Base-by-base conservation (phyloP, 2,888 invertebrate species). In the Drosophila cracens region DNA sequence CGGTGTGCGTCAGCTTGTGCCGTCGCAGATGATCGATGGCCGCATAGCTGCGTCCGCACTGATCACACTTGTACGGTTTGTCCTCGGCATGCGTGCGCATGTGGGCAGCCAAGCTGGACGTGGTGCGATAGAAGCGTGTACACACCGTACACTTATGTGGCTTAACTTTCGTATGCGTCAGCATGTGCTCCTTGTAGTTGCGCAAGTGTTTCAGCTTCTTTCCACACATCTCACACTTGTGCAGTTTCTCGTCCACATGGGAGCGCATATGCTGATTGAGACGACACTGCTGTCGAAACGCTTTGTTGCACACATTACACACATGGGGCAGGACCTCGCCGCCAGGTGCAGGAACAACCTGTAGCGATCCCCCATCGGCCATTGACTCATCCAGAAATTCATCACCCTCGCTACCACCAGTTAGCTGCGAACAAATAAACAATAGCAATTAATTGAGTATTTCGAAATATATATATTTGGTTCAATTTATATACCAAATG, bases 131-230 rank as follows among this genome's bases (percentile, higher is more conserved):
- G 43, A 81, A 87, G 4, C 87, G 84, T 0, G 25, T 34, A 18
- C 87, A 87, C 27, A 87, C 70, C 36, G 53, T 31, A 25, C 87
- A 87, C 53, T 87, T 83, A 56, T 87, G 81, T 16, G 87, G 87
- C 62, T 87, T 87, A 10, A 76, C 33, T 38, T 91, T 87, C 49
- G 92, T 88, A 56, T 93, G 93, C 2, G 92, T 92, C 2, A 92
- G 86, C 88, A 93, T 92, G 66, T 93, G 93, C 3, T 93, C 93
- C 63, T 93, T 93, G 64, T 92, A 93, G 31, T 93, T 92, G 68
- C 93, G 93, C 61, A 92, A 78, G 0, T 93, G 93, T 71, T 93
- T 93, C 62, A 93, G 91, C 48, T 91, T 91, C 43, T 92, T 92
- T 1, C 93, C 93, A 62, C 93, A 93, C 40, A 91, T 86, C 52